Conservation (phyloP, 2,797 vertebrate species). For the Neosilurus mollespiculum region DNA sequence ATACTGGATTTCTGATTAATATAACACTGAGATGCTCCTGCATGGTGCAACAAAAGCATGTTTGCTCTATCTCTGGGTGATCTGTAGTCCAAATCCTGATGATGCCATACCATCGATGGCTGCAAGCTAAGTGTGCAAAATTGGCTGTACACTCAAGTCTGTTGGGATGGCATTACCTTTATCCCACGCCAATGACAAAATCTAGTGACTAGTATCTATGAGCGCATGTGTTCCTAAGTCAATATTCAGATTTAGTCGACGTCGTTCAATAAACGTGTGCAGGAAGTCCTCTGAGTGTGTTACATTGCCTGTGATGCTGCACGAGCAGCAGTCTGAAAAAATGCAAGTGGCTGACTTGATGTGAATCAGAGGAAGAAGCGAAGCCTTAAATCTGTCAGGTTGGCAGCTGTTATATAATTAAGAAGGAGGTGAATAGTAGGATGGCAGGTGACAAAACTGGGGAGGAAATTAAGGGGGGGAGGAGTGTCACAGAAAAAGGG, state of each 20-base stretch:
- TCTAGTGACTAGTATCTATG: neutral
- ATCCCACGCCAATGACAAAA: neutral
- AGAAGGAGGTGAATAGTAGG: neutral
- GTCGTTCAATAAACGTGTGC: neutral
- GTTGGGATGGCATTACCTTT: neutral
- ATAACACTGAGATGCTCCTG: neutral
- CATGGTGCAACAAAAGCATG: neutral
- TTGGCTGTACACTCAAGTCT: neutral
- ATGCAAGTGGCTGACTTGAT: neutral
- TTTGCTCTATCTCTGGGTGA: neutral
- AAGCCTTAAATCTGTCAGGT: neutral
- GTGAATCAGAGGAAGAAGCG: neutral
- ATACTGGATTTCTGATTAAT: neutral
- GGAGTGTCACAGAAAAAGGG: neutral
- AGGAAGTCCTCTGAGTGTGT: neutral
- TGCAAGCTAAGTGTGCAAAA: neutral
- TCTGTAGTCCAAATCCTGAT: neutral
- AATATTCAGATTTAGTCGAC: neutral
- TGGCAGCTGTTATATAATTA: neutral
- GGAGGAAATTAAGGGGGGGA: neutral
- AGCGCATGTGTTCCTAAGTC: neutral
- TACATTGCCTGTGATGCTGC: neutral
- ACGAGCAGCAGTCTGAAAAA: neutral
- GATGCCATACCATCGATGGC: neutral
- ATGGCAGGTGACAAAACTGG: neutral